Conservation (phyloP, 2,797 vertebrate species). For the Darevskia mixta region DNA sequence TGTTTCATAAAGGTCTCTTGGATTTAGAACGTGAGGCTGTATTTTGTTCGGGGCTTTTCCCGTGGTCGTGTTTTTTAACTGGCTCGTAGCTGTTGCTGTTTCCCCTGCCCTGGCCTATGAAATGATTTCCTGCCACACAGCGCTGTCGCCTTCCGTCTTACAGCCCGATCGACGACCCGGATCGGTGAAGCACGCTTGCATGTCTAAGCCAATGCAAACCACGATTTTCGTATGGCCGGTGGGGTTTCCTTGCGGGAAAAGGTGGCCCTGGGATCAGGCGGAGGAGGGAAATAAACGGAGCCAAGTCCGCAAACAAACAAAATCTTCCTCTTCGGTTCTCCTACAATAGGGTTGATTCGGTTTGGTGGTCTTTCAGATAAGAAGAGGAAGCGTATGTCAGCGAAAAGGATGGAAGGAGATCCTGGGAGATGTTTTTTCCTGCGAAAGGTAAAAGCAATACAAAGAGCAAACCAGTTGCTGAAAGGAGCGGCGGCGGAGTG, state of each 20-base stretch:
- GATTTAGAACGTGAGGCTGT: conserved; percentile 2
- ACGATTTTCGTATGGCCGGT: too few relatives aligned
- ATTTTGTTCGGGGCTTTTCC: too few relatives aligned
- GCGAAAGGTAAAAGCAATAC: background rate
- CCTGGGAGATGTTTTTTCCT: background rate
- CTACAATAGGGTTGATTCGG: too few relatives aligned
- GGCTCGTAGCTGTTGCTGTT: background rate
- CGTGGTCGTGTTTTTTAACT: background rate
- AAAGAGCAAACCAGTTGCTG: conserved; percentile 51
- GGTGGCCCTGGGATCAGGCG: background rate
- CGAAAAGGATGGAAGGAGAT: background rate
- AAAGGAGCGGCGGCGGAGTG: conserved; percentile 15
- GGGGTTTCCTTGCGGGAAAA: background rate
- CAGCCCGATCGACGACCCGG: background rate
- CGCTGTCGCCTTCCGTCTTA: background rate
- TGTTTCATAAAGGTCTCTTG: conserved; percentile 15
- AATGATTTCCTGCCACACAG: conserved; percentile 5
- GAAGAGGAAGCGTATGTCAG: background rate
- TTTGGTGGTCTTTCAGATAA: background rate
- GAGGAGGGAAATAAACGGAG: background rate
- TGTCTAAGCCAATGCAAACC: background rate
- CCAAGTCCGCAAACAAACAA: background rate
- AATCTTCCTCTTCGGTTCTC: background rate
- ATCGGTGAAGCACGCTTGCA: background rate
- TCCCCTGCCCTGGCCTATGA: background rate